Evolutionary conservation across 2,797 vertebrate species (phyloP), one percentile per base, ranked within the genome.

Genomic region (Podargus strigoides): DNA sequence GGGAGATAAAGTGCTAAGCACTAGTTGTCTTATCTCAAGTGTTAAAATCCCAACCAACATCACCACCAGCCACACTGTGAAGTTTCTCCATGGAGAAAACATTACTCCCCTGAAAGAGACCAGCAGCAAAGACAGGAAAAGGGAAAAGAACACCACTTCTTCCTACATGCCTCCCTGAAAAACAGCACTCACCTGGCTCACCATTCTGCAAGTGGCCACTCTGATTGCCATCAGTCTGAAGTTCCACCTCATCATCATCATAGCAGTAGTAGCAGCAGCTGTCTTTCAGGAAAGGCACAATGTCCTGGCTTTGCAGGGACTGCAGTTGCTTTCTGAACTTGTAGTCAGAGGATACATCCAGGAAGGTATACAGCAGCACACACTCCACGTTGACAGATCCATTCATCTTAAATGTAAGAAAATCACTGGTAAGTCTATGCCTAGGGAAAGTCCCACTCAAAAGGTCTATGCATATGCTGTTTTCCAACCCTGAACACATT

Each of bases 151-250:
- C n/a, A n/a, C n/a, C 28, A 10, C 3, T 9, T n/a, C n/a, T n/a
- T n/a, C n/a, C n/a, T n/a, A n/a, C n/a, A n/a, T n/a, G n/a, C n/a
- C n/a, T n/a, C n/a, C n/a, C n/a, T n/a, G n/a, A n/a, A n/a, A 18
- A 2, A 41, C 47, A 22, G 15, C 34, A 37, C 46, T 83, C 64
- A 98, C 97, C 96, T 70, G 18, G 41, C 19, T 80, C 80, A 6
- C 55, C 86, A 0, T 60, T 72, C 32, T 24, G 60, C 9, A 85
- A 6, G 53, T n/a, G 87, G 68, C 97, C 97, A 0, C 89, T 74
- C 8, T 81, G 92, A 78, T 96, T 98, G 64, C 98, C 98, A 0
- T 98, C 98, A 0, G 97, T 97, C 95, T 98, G 97, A 26, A 98
- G 97, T 13, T 97, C 97, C 1, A 74, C 63, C 0, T 39, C 41